These are phyloP conservation scores for Hirtodrosophila duncani DNA, from an alignment of 2,888 invertebrate genomes.

Conservation along the genomic window DNA sequence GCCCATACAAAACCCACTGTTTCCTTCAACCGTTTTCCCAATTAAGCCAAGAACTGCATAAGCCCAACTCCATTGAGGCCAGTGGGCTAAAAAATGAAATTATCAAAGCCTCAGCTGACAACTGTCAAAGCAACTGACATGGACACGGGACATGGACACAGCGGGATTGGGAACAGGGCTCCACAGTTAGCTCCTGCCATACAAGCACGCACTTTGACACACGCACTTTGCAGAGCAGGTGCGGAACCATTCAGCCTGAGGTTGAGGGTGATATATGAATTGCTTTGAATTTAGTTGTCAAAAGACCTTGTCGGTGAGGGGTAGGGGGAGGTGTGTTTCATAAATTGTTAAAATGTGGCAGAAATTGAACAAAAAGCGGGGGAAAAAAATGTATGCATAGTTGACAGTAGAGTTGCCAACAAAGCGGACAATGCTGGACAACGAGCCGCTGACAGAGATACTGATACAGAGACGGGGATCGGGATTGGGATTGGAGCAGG, in stretches of 20 bases:
- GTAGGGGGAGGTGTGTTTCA: constrained; percentile 44
- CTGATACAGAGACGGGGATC: too few species aligned
- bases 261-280: constrained; percentile 62
- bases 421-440: constrained; percentile 40
- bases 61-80: too few species aligned
- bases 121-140: constrained; percentile 57
- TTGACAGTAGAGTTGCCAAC: constrained; percentile 50
- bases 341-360: constrained; percentile 72
- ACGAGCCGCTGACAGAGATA: constrained; percentile 12
- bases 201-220: constrained; percentile 68
- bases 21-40: too few species aligned
- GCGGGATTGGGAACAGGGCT: constrained; percentile 35
- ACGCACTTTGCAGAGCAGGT: constrained; percentile 65
- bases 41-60: too few species aligned
- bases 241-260: constrained; percentile 24
- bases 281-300: constrained; percentile 77
- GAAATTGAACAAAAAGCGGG: constrained; percentile 34
- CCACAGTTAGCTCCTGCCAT: constrained; percentile 20
- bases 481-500: constrained; percentile 1
- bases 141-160: constrained; percentile 36
- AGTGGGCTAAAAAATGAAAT: constrained; percentile 62
- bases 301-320: constrained; percentile 28
- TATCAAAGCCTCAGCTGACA: constrained; percentile 66
- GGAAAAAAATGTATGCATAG: constrained; percentile 17
- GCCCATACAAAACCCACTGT: too few species aligned